A percentile compares a stretch with the other conserved stretches of the same genome.
Conservation (phyloP, 2,888 invertebrate genomes). For the Pegoplata infirma region DNA sequence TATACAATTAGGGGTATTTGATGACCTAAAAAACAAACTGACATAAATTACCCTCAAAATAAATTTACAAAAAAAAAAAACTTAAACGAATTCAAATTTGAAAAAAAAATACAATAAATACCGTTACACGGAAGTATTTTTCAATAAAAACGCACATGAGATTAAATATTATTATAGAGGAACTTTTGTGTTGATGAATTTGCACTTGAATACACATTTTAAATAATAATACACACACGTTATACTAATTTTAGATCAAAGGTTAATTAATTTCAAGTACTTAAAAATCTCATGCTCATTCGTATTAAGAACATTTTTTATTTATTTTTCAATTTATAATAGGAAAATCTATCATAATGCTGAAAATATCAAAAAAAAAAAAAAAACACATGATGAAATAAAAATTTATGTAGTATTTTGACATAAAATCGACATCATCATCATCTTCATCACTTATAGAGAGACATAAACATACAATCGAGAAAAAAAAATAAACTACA, state of each 20-base stretch:
- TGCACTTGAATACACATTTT: conserved; percentile 47
- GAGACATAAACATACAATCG: background rate
- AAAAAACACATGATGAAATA: conserved; percentile 27
- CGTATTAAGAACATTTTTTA: background rate
- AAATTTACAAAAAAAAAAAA: conserved; percentile 9
- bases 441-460: background rate
- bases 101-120: conserved; percentile 38
- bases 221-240: conserved; percentile 6
- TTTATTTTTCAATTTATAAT: conserved; percentile 4
- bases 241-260: conserved; percentile 57
- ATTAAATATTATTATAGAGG: conserved; percentile 35
- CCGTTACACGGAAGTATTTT: conserved; percentile 60
- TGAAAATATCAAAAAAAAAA: too few relatives aligned
- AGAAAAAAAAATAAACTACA: background rate
- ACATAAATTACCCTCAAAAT: conserved; percentile 46
- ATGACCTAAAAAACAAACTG: conserved; percentile 54
- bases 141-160: conserved; percentile 45
- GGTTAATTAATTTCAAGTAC: conserved; percentile 61
- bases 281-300: conserved; percentile 22
- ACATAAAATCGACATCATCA: conserved; percentile 41
- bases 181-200: conserved; percentile 55
- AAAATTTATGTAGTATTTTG: conserved; percentile 38
- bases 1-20: conserved; percentile 47
- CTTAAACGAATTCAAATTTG: conserved; percentile 1
- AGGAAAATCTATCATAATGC: conserved; percentile 16